These are phyloP conservation scores for Mellivora capensis DNA, from an alignment of 2,113 vertebrate species.

Conservation along the genomic window DNA sequence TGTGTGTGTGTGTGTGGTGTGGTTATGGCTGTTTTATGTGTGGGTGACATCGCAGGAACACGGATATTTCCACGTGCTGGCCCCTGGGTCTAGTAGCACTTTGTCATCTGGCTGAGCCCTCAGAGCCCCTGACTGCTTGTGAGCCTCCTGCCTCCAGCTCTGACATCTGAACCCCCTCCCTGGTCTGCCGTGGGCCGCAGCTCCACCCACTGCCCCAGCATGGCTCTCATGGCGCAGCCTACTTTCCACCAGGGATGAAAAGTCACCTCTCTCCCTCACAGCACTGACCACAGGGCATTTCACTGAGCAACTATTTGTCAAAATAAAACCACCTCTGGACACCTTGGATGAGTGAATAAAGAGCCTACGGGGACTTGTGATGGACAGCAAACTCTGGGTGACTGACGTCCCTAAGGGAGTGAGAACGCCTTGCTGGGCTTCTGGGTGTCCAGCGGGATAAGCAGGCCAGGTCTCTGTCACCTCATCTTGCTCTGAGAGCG, in stretches of 20 bases:
- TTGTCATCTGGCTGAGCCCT: not conserved
- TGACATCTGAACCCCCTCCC: not conserved
- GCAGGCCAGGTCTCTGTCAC: not conserved
- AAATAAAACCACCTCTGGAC: not conserved
- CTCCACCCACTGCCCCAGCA: too few relatives aligned
- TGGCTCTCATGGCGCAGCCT: fast-evolving
- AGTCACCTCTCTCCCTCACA: not conserved
- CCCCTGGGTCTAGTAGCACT: not conserved
- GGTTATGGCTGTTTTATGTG: not conserved
- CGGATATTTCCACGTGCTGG: too few relatives aligned
- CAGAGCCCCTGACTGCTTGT: not conserved
- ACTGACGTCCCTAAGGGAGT: not conserved
- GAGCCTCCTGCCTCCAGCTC: not conserved
- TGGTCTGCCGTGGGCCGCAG: not conserved
- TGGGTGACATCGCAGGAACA: not conserved
- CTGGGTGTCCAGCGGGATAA: not conserved
- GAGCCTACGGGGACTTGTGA: not conserved
- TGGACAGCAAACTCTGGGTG: not conserved
- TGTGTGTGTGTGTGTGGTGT: fast-evolving
- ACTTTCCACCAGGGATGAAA: not conserved
- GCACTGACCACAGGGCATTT: not conserved
- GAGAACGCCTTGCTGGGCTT: not conserved
- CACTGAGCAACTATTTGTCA: not conserved
- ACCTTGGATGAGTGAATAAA: not conserved
- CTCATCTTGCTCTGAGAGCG: not conserved